phyloP scores from a whole-genome alignment of 1,140 invertebrate species.

The Mycetomoellerius zeteki region DNA sequence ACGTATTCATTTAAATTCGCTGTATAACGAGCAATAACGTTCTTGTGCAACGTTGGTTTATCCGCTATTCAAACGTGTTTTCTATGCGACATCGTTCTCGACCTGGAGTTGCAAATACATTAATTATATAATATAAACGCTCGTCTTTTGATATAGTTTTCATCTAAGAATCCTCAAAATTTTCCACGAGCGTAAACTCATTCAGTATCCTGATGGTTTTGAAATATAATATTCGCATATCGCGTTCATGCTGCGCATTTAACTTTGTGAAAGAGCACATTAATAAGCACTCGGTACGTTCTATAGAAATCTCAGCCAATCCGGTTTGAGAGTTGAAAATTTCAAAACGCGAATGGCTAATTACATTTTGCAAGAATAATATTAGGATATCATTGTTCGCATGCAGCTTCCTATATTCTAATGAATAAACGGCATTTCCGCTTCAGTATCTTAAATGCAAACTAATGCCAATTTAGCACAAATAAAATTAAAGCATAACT shows the following conservation, averaged over 20 bases:
- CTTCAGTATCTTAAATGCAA: neutral
- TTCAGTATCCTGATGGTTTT: neutral
- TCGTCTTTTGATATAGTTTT: constrained; percentile 20
- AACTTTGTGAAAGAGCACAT: constrained; percentile 18
- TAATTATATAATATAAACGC: constrained; percentile 53
- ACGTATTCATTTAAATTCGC: neutral
- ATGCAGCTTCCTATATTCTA: neutral
- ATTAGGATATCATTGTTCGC: constrained; percentile 15
- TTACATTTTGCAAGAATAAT: neutral
- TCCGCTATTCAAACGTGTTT: constrained; percentile 33
- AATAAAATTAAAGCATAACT: neutral
- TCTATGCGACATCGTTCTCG: constrained; percentile 3
- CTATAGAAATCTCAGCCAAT: constrained; percentile 27
- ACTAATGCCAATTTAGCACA: neutral
- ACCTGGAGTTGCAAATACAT: neutral
- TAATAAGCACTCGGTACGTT: constrained; percentile 20
- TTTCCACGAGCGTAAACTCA: constrained; percentile 11
- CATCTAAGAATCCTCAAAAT: constrained; percentile 40
- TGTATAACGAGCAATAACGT: constrained; percentile 47
- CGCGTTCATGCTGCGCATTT: constrained; percentile 27
- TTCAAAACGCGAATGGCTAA: constrained; percentile 21
- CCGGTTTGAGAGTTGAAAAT: neutral
- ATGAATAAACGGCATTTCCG: neutral
- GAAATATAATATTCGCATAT: constrained; percentile 44
- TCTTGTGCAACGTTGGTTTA: constrained; percentile 27